Base-by-base conservation (phyloP, 2,888 invertebrate genomes). In the Leptinotarsa rubiginosa region DNA sequence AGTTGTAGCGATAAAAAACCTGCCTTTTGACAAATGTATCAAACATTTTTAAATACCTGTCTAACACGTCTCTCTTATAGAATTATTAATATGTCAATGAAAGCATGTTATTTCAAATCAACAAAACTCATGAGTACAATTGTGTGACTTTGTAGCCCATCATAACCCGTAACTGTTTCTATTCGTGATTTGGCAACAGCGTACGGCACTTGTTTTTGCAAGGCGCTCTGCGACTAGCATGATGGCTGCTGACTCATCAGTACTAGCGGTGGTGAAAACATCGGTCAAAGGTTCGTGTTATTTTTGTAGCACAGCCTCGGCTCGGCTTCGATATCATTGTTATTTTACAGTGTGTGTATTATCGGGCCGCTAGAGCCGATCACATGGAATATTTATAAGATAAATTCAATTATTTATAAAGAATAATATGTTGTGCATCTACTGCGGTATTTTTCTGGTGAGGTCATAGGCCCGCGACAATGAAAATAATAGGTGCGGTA, bases 181-280 rank as follows among this genome's bases (percentile, higher is more conserved):
- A n/a, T 64, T 64, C 68, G 52, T 52, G 50, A 67, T 22, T 16
- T 50, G 75, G 73, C 75, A 76, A 77, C 75, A 69, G 73, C 74
- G 80, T 75, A 78, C 80, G 80, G 82, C 83, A 84, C 81, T 81
- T 83, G 83, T 82, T 83, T 84, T 83, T 81, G 82, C 82, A 82
- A 81, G 81, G 81, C 81, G 80, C 80, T 80, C 82, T 78, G 75
- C 77, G 76, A 73, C 70, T 70, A 65, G 71, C 67, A 77, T 84
- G 83, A 84, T 86, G 84, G 85, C 84, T 77, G 87, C 87, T 87
- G 87, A 87, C 85, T 87, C 87, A 87, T 86, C 85, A 83, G 80
- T 86, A 87, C 84, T 84, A 84, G 47, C 79, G 83, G 83, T 74
- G 69, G 76, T 81, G 83, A 85, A 86, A 86, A 87, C 84, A 82